Evolutionary conservation across 2,888 invertebrate genomes (phyloP), one percentile per base, ranked within the genome.

Genomic region (Caenorhabditis sulstoni): DNA sequence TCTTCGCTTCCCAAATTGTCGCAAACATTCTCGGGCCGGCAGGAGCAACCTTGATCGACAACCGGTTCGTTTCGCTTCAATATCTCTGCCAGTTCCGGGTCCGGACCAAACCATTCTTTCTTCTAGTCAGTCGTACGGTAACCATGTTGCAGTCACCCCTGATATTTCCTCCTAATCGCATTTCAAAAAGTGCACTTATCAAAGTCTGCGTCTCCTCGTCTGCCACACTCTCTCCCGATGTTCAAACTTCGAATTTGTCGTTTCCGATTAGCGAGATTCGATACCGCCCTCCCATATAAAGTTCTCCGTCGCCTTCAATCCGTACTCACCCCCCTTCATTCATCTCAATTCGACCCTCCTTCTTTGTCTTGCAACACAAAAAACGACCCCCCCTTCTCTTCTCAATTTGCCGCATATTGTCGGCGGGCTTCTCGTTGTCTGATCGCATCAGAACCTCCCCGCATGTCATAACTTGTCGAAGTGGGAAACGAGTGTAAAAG

Each of bases 21-120:
- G 71, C 71, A 71, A 71, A 71, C 71, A 71, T 71, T 64, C 71
- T 29, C 29, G 29, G 29, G 29, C 29, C 29, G 29, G 29, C 57
- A 62, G 62, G 61, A 68, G 58, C 67, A 70, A 71, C 71, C 71
- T 71, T 71, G 71, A 71, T 71, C 71, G 55, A 29, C 29, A 71
- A 71, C 71, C 71, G 71, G 71, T 71, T 71, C 16, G 12, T 8
- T 16, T 55, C 55, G 29, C 7, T 65, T 53, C 55, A 41, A 44
- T 68, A 68, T 41, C 58, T 41, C 47, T 37, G 23, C 22, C 39
- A 57, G 57, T 71, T 71, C 71, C 71, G 62, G 71, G 71, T 71
- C 41, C 50, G 49, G 53, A 58, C 55, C 65, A 45, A 45, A 62
- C 55, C 50, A 41, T 70, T 70, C 37, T 39, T 22, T 45, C n/a